Evolutionary conservation across 1,140 invertebrate genomes (phyloP).

Genomic region (Nymphalis io): DNA sequence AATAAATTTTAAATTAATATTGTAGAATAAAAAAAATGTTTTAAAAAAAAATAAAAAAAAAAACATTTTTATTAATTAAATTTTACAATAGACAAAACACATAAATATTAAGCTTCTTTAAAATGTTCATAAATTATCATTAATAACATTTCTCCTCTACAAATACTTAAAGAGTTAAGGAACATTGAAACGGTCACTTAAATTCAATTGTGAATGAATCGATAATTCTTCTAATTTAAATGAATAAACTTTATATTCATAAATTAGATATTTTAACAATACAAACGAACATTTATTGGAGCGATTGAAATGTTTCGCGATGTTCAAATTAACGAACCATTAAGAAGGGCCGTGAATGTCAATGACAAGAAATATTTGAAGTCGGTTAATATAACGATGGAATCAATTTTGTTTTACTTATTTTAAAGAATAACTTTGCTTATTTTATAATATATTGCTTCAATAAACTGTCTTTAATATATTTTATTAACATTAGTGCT

Average conservation of each 20-base stretch:
- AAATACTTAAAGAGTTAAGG: not conserved
- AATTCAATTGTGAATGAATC: not conserved
- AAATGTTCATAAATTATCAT: too few relatives aligned
- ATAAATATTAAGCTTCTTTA: too few relatives aligned
- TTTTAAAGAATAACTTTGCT: not conserved
- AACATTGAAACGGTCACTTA: not conserved
- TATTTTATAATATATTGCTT: not conserved
- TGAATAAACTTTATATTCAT: not conserved
- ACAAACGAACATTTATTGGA: constrained; percentile 29
- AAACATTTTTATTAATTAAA: too few relatives aligned
- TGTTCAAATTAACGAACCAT: constrained; percentile 49
- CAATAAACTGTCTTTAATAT: not conserved
- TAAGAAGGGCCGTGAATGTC: constrained; percentile 20
- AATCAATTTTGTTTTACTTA: not conserved
- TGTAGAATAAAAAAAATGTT: too few relatives aligned
- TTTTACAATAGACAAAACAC: too few relatives aligned
- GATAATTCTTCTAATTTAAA: constrained; percentile 1
- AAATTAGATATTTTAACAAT: constrained; percentile 3
- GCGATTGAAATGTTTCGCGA: constrained; percentile 44
- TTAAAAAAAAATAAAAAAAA: too few relatives aligned
- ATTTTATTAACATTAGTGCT: too few relatives aligned
- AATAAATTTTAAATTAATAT: too few relatives aligned
- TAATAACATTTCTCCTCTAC: too few relatives aligned
- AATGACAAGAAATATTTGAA: constrained; percentile 47
- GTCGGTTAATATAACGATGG: constrained; percentile 24